Evolutionary conservation across 2,113 vertebrate species (phyloP).

Genomic region (Lophura nycthemera): DNA sequence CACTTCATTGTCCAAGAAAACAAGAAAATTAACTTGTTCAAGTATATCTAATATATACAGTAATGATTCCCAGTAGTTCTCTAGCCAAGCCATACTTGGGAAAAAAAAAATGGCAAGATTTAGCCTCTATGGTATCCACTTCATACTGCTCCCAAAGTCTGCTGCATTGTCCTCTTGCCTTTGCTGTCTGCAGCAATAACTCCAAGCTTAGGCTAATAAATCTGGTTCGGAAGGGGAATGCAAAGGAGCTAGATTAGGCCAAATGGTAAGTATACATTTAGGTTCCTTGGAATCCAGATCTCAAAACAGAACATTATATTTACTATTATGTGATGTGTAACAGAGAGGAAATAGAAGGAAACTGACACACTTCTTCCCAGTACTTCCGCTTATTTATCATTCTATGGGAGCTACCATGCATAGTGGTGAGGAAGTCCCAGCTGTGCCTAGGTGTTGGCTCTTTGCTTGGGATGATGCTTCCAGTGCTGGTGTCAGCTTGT

Average conservation of each 20-base stretch:
- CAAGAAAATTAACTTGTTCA: slow-evolving; percentile 14
- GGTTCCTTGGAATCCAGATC: background rate
- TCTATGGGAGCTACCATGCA: background rate
- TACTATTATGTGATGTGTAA: rapidly evolving
- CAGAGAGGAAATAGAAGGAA: background rate
- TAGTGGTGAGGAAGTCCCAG: background rate
- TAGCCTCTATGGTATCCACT: background rate
- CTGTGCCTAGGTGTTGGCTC: background rate
- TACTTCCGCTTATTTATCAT: background rate
- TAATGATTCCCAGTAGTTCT: background rate
- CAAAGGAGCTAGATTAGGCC: background rate
- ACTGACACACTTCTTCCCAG: background rate
- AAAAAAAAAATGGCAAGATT: background rate
- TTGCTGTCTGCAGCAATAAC: background rate
- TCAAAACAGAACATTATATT: background rate
- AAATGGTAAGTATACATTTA: background rate
- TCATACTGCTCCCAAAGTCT: background rate
- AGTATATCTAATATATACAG: slow-evolving; percentile 21
- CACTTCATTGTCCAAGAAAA: slow-evolving; percentile 12
- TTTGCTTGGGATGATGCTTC: background rate
- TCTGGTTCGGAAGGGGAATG: background rate
- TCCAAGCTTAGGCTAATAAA: background rate
- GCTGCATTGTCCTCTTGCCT: background rate
- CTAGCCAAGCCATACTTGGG: background rate
- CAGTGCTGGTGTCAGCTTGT: background rate